Evolutionary conservation across 2,888 invertebrate species (phyloP), one percentile per base, ranked within the genome.

Genomic region (Microctonus hyperodae): DNA sequence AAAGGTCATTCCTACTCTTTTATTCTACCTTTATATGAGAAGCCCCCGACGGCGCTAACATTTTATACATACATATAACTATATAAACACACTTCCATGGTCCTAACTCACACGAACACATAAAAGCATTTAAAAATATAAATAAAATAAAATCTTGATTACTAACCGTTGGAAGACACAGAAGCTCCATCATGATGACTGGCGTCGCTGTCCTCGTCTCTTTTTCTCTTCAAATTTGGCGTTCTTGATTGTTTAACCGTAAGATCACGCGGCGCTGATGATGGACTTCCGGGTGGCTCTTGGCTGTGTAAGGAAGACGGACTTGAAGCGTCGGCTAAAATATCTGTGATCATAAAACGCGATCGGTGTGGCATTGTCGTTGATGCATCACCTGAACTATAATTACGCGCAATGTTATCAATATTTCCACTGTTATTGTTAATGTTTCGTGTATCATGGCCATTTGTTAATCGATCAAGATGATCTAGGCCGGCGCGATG

Each of bases 311-410:
- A 60, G 48, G 76, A 77, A 23, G 78, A 71, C 13, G 81, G 80
- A 58, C 80, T 81, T 11, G 81, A 76, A 64, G 87, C 87, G 60
- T 88, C 88, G 61, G 90, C 90, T 74, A 95, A 87, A 79, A 95
- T 95, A 84, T 95, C 95, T 76, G 93, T 94, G 86, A 95, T 95
- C 93, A 95, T 94, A 86, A 95, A 95, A 74, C 94, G 86, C 70
- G 94, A 93, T 76, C 93, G 88, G 60, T 90, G 90, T 73, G 90
- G 89, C 85, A 82, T 80, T 31, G 82, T 81, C 31, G 81, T 81
- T 16, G 75, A 72, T 20, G 75, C 73, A 59, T 75, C 77, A 28
- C 73, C 73, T n/a, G 69, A 50, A 16, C 63, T 53, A 23, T 68
- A 62, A 16, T 20, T 59, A 7, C 20, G 13, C 16, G n/a, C 5